These are phyloP conservation scores for Drosophila borealis DNA, from an alignment of 2,888 invertebrate species.

Conservation along the genomic window DNA sequence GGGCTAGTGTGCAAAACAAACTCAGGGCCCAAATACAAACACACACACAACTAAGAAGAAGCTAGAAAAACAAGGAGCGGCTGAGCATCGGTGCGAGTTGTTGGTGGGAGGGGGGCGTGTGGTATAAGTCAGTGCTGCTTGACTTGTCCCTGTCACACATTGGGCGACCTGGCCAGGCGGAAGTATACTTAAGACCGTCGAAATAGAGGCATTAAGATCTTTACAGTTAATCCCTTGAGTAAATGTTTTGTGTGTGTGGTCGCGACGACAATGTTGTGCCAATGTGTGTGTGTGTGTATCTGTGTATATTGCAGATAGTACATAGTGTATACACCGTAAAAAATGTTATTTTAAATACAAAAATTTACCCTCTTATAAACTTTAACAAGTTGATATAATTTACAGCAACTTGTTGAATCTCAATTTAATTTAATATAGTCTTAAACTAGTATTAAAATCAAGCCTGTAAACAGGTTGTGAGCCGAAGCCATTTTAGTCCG, in stretches of 20 bases:
- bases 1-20: constrained; percentile 77
- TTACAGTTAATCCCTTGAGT: constrained; percentile 83
- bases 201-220: constrained; percentile 82
- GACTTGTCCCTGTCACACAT: constrained; percentile 76
- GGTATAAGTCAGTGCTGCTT: constrained; percentile 65
- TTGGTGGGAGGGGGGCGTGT: constrained; percentile 6
- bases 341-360: constrained; percentile 4
- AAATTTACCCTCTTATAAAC: neutral
- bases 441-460: too few relatives aligned
- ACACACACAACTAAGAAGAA: constrained; percentile 61
- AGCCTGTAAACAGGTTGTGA: too few relatives aligned
- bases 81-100: neutral
- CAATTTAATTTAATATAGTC: neutral
- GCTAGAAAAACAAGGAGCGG: constrained; percentile 61
- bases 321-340: constrained; percentile 9
- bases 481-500: too few relatives aligned
- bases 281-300: constrained; percentile 25
- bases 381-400: too few relatives aligned
- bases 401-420: neutral
- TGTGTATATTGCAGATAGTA: constrained; percentile 4
- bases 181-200: constrained; percentile 82
- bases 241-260: constrained; percentile 73
- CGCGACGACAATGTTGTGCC: constrained; percentile 61
- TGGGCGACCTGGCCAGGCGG: constrained; percentile 59
- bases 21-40: constrained; percentile 65